Evolutionary conservation across 2,797 vertebrate genomes (phyloP), one percentile per base, ranked within the genome.

Genomic region (Microtus agrestis): DNA sequence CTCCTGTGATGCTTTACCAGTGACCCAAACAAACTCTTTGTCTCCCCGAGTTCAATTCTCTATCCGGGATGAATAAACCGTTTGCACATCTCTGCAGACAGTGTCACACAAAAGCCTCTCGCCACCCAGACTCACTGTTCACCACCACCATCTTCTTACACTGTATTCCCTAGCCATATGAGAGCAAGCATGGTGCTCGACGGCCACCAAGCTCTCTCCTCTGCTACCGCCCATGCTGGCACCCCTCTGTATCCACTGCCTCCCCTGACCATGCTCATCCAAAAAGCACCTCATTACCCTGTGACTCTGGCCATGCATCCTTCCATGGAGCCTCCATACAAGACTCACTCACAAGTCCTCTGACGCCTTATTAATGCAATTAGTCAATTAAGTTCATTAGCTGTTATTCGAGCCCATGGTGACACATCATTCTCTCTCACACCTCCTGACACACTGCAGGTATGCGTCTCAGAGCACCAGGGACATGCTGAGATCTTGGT

Each of bases 361-460:
- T 23, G 51, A 40, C 87, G 93, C 59, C 79, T 81, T 34, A 91
- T 48, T 78, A 31, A 82, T 61, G 90, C 7, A 92, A 89, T 61
- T 61, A 67, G 63, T 63, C 71, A 54, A 34, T 65, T 71, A 76
- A 84, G 10, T 56, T 21, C 40, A 82, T 61, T 84, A 31, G 89
- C 1, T 48, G 37, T 78, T 91, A 25, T 43, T 87, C 3, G 15
- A 65, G 43, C 48, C 31, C 25, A 31, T 15, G 67, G 15, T 67
- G 15, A 91, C 6, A 61, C n/a, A 71, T 31, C 19, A 4, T 87
- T 71, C 71, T 81, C 56, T 69, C 23, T 8, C 17, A 59, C 37
- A 37, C 29, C 40, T 46, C 40, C 40, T 82, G 40, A 67, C 10
- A 67, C 27, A 82, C 15, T 59, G 25, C 31, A 91, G 87, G 80